Conservation (phyloP, 2,888 invertebrate species). For the Dasysyrphus tricinctus region DNA sequence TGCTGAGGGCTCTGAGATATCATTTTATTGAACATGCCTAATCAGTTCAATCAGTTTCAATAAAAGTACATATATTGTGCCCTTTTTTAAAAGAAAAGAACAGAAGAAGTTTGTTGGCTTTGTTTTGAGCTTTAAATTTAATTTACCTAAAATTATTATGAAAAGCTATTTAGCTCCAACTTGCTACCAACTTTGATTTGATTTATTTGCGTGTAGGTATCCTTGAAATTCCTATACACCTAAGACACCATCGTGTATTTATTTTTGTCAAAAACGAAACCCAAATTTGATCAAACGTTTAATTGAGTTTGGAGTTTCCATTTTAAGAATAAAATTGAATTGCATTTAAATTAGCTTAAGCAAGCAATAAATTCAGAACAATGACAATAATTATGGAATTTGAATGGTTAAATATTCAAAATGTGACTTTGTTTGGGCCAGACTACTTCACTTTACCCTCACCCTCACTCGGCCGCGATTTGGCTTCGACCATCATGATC, state of each 20-base stretch:
- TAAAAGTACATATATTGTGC: no score
- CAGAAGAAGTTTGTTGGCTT: no score
- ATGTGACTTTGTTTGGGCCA: conserved; percentile 60
- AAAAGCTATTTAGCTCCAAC: no score
- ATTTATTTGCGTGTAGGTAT: neutral
- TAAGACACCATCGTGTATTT: neutral
- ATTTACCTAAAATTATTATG: no score
- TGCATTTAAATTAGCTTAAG: conserved; percentile 58
- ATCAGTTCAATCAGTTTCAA: no score
- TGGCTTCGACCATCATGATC: conserved; percentile 56
- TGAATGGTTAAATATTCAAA: conserved; percentile 66
- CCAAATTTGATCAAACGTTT: neutral
- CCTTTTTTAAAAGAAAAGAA: no score
- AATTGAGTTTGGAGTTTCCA: conserved; percentile 41
- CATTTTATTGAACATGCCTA: no score
- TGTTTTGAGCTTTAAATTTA: no score
- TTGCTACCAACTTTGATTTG: no score
- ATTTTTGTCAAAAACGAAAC: neutral
- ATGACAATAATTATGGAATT: conserved; percentile 64
- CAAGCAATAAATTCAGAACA: conserved; percentile 51
- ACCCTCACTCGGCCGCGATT: conserved; percentile 23
- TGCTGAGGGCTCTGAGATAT: no score
- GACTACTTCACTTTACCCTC: conserved; percentile 45
- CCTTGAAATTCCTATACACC: neutral
- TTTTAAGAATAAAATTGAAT: conserved; percentile 40